Evolutionary conservation across 2,113 vertebrate genomes (phyloP).

Genomic region (Hypanus sabinus): DNA sequence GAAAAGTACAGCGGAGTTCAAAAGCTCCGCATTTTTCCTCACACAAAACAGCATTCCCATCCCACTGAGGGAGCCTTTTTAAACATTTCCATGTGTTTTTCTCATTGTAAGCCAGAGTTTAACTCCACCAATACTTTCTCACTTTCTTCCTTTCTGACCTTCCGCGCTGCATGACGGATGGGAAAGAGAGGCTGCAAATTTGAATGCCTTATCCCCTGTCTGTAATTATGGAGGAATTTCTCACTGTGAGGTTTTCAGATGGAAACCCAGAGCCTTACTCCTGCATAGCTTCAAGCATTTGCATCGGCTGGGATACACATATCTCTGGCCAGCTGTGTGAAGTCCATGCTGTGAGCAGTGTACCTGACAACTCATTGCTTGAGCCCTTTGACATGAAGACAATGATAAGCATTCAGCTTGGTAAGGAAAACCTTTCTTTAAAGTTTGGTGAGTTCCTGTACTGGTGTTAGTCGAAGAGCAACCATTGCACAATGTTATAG

Average conservation of each 20-base stretch:
- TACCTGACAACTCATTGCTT: neutral
- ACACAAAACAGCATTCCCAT: neutral
- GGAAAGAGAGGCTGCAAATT: neutral
- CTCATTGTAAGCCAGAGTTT: neutral
- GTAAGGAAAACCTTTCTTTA: neutral
- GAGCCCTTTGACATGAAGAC: neutral
- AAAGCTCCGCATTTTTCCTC: neutral
- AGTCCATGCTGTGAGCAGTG: neutral
- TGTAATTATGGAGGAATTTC: slow-evolving; percentile 29
- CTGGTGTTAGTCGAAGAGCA: neutral
- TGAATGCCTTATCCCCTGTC: neutral
- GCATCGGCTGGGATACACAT: neutral
- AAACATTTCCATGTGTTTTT: slow-evolving; percentile 40
- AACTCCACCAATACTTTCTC: neutral
- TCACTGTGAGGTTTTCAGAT: neutral
- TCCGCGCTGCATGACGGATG: neutral
- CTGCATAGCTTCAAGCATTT: neutral
- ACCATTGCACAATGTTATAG: neutral
- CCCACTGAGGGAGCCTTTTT: neutral
- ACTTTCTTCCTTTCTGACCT: slow-evolving; percentile 1
- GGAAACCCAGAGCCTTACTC: neutral
- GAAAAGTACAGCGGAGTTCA: neutral
- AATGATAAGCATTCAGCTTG: neutral
- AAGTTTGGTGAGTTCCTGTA: neutral
- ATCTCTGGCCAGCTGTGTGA: neutral